Base-by-base conservation (phyloP, 1,140 invertebrate species). In the Drosophila rufa region DNA sequence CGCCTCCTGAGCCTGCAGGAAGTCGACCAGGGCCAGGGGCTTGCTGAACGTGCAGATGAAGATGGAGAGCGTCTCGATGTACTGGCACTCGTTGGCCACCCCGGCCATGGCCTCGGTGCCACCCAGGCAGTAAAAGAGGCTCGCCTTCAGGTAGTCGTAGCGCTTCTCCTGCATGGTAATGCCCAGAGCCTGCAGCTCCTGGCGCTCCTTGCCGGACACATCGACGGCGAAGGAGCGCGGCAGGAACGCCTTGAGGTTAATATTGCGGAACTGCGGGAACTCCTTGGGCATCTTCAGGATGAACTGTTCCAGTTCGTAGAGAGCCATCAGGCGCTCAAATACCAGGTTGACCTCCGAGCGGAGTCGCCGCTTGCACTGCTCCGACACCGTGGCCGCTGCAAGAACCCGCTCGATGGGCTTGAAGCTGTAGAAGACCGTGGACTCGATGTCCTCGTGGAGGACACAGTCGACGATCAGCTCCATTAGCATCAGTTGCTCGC, bases 391-490 rank as follows among this genome's bases (percentile, higher is more conserved):
- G 7, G 85, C 51, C 14, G 66, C 43, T 9, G 65, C 19, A 1
- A 90, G 65, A 1, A 80, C 51, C 8, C n/a, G 30, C 27, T 90
- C 86, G 22, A 90, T 79, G n/a, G 86, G 82, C 27, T 82, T 82
- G n/a, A 77, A 82, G 27, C 74, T 90, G 14, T 86, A 71, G 4
- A 75, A 82, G 6, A 60, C 70, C 9, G 48, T 92, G 2, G 76
- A 86, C 50, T 75, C 82, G 9, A 92, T 75, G 42, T 92, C 87
- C 22, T 86, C 89, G 30, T 86, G 78, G 9, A 92, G 64, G 22
- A 91, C 91, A 60, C 91, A 92, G 47, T 92, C 92, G 2, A 92
- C 86, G 50, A 92, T 91, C 2, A 91, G 64, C 60, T 92, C 86
- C 86, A 92, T 90, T n/a, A 80, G 53, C 71, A 92, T 86, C 4